Base-by-base conservation (phyloP, 2,888 invertebrate species). In the Agrotis segetum region DNA sequence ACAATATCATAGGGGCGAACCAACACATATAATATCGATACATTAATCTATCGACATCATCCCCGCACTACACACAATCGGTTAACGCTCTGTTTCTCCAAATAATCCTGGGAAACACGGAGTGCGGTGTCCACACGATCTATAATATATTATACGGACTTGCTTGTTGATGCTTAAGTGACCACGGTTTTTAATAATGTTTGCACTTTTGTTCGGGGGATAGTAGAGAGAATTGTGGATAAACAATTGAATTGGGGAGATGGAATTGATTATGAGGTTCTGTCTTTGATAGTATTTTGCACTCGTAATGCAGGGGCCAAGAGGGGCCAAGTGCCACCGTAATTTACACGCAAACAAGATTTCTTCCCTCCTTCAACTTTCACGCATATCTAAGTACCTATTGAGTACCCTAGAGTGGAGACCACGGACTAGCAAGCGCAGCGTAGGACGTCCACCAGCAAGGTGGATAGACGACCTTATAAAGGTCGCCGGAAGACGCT, bases 31-130 rank as follows among this genome's bases (percentile, higher is more conserved):
- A 47, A 52, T 70, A 76, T 85, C 84, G 81, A 83, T 64, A 68
- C 19, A n/a, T 34, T 19, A 53, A 69, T 17, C 79, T 69, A 83
- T 81, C 86, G 83, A 81, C 62, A 16, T n/a, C 17, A 66, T 49
- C 50, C 53, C 85, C 81, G 29, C 85, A 78, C 88, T 88, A 68
- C 55, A 60, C 84, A 84, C 85, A 85, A 88, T 88, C 85, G 87
- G 85, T 90, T 86, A 87, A 85, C 90, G 88, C 86, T 83, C 81
- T 84, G 85, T 84, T 88, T 87, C 87, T 84, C 82, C 83, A 82
- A 82, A 88, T 88, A 87, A 88, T 88, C 88, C 91, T 87, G 88
- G 88, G 88, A 89, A 88, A 85, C 85, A 81, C 72, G 79, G 71
- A 82, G 80, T 84, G 79, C 71, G 81, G 77, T 85, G 80, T 75